Evolutionary conservation across 2,113 vertebrate genomes (phyloP), one percentile per base, ranked within the genome.

Genomic region (Campylorhamphus procurvoides): DNA sequence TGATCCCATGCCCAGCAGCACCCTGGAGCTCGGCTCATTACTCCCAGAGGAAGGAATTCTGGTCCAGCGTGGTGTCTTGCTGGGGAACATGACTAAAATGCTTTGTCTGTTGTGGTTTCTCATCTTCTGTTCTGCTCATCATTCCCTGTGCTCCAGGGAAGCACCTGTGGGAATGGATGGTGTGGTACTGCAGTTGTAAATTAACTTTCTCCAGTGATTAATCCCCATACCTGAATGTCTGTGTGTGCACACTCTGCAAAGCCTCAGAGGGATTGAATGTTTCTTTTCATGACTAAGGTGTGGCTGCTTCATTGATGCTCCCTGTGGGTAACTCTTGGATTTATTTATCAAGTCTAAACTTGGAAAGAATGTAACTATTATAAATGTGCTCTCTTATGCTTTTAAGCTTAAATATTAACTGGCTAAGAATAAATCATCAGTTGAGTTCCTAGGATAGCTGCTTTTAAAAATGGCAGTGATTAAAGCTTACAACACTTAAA

Each of bases 321-420:
- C 39, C 66, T 23, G 37, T 72, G 76, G 46, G 72, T 86, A 77
- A 47, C 44, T 11, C 82, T 83, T 49, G 60, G 52, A 84, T 95
- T 92, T 89, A 71, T 73, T 49, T 86, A 83, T 59, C 59, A 76
- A 44, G 92, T 71, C 75, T 74, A 75, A 95, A 93, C 83, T 55
- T 83, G 28, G 64, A 75, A 86, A 67, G 59, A 88, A 78, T 79
- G 63, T 60, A 67, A 31, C 67, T 69, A 3, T 73, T 79, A 33
- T 8, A 75, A 77, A 75, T 40, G 64, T 74, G n/a, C 40, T 52
- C 88, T 39, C 67, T 58, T 46, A 1, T 62, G 40, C 69, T 84
- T 94, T 78, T 88, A 84, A 73, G 60, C 18, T 87, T 92, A 67
- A 71, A 59, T 94, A 72, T 95, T 79, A 49, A 87, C 83, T 90